Evolutionary conservation across 2,888 invertebrate species (phyloP), one percentile per base, ranked within the genome.

Genomic region (Papilio demoleus): DNA sequence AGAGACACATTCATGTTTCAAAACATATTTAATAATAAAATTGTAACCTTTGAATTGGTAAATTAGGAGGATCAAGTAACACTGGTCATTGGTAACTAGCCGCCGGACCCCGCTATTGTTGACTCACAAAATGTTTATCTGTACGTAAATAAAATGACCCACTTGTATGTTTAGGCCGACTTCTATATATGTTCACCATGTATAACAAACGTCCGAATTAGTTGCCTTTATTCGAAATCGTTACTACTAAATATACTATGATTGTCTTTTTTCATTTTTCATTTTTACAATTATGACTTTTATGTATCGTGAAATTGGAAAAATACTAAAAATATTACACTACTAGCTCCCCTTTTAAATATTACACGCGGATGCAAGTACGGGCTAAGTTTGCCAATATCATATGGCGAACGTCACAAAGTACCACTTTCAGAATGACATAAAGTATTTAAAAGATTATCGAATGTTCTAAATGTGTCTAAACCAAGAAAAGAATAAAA

Each of bases 81-180:
- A 34, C 34, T 50, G 60, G 47, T 22, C 56, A n/a, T 38, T 9
- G 24, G 24, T 17, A 47, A 27, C 47, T 19, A 27, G 22, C 50
- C 12, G 17, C 50, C 36, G 60, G 50, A 50, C 27, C 59, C 50
- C 12, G 47, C 60, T 27, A 38, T 60, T 60, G 66, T 66, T 27
- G 47, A 38, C 60, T 45, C 27, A 38, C 60, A 45, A 45, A 58
- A 50, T 59, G 47, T 60, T 66, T 60, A 50, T 60, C 60, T 50
- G 38, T 34, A 66, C 60, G 38, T 66, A 66, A 60, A 50, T 60
- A 60, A 66, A 65, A 56, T 65, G 65, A 56, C 65, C 40, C 40
- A 56, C 56, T 65, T 65, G 53, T 42, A 65, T 65, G 53, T 50
- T 65, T 53, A 56, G 36, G 65, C 34, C 24, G 42, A 42, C 40